Percentiles rank a stretch among this genome's conserved stretches.
These are phyloP conservation scores for human DNA, from an alignment of 2,113 vertebrate genomes.

Conservation along the genomic window DNA sequence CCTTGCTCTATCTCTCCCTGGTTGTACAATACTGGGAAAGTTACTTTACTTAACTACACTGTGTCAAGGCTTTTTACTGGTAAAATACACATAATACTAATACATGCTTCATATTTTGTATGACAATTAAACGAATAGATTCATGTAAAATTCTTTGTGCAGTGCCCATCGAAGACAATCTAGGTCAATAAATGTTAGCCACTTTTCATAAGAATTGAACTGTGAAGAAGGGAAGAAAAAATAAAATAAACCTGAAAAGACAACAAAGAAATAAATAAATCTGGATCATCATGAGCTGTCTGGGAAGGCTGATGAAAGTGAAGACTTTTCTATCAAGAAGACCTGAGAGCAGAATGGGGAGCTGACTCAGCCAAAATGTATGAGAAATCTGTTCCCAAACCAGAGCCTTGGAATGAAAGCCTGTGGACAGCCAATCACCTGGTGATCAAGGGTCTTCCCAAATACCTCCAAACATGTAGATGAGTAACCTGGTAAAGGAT, in stretches of 20 bases:
- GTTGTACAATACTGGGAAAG: not conserved
- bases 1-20: not conserved
- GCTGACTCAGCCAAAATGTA: not conserved
- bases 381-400: not conserved
- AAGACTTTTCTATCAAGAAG: not conserved
- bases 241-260: not conserved
- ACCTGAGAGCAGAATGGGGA: not conserved
- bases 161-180: not conserved
- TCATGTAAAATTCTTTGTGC: not conserved
- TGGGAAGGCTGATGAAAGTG: not conserved
- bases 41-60: too few species aligned
- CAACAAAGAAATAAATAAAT: not conserved
- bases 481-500: not conserved
- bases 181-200: not conserved
- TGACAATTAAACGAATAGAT: not conserved
- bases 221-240: not conserved
- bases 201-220: not conserved
- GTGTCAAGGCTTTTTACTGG: rapidly evolving
- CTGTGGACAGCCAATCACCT: not conserved
- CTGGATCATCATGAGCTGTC: not conserved
- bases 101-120: not conserved
- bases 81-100: not conserved
- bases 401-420: not conserved
- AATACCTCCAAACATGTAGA: not conserved
- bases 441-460: too few species aligned